Evolutionary conservation across 2,797 vertebrate species (phyloP).

Genomic region (Ctenosaura bakeri): DNA sequence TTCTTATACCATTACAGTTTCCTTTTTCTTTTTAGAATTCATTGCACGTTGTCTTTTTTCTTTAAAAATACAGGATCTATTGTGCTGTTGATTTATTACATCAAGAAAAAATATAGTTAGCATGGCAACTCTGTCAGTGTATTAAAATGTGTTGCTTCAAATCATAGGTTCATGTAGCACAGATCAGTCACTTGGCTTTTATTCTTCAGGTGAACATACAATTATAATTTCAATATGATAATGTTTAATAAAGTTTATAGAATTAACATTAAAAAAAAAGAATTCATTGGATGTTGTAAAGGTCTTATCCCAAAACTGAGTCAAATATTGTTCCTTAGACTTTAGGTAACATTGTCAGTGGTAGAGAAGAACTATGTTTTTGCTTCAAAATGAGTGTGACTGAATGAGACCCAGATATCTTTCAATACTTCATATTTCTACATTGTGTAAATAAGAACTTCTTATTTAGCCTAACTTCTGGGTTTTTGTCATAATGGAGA

Average conservation of each 20-base stretch:
- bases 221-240: neutral
- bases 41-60: conserved; percentile 28
- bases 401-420: conserved; percentile 42
- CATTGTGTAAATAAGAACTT: conserved; percentile 29
- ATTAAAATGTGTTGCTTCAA: neutral
- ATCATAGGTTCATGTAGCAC: neutral
- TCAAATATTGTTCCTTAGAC: conserved; percentile 7
- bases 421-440: conserved; percentile 22
- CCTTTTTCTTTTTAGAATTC: conserved; percentile 1
- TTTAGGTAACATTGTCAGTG: conserved; percentile 50
- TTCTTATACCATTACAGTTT: conserved; percentile 28
- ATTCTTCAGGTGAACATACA: neutral
- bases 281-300: conserved; percentile 31
- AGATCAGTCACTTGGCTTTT: neutral
- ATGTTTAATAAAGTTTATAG: neutral
- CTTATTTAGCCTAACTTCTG: conserved; percentile 22
- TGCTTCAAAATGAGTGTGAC: conserved; percentile 30
- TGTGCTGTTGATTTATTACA: neutral
- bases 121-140: neutral
- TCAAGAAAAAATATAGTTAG: neutral
- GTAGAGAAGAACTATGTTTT: conserved; percentile 49
- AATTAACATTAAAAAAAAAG: neutral
- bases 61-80: neutral
- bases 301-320: neutral
- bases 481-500: conserved; percentile 41